Evolutionary conservation across 2,797 vertebrate species (phyloP).

Genomic region (Siniperca obscura): DNA sequence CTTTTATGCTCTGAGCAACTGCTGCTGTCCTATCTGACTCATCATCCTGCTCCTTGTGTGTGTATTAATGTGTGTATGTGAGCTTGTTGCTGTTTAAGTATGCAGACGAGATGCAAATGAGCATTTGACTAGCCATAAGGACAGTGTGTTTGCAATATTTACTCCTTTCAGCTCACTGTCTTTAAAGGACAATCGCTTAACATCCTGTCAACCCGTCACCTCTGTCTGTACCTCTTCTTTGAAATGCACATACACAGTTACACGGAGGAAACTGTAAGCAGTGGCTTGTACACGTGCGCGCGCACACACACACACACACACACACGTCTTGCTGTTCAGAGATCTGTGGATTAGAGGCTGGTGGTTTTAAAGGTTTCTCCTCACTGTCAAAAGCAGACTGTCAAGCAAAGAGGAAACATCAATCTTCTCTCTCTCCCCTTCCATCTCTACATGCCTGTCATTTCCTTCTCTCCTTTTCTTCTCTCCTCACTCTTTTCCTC

Average conservation of each 20-base stretch:
- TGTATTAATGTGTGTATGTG: slow-evolving; percentile 20
- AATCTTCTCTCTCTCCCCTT: slow-evolving; percentile 3
- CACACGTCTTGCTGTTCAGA: slow-evolving; percentile 13
- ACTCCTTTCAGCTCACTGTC: slow-evolving; percentile 20
- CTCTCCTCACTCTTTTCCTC: not conserved
- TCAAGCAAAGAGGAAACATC: slow-evolving; percentile 42
- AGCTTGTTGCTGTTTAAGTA: slow-evolving; percentile 43
- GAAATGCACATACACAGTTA: slow-evolving; percentile 22
- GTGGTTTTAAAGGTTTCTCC: slow-evolving; percentile 33
- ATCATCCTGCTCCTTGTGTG: slow-evolving; percentile 7
- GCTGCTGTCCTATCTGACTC: slow-evolving; percentile 47
- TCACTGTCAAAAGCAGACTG: slow-evolving; percentile 11
- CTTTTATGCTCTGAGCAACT: slow-evolving; percentile 29
- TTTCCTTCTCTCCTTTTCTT: slow-evolving; percentile 13
- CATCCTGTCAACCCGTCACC: slow-evolving; percentile 33
- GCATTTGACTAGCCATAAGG: slow-evolving; percentile 42
- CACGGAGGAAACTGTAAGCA: slow-evolving; percentile 6
- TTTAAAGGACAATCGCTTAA: slow-evolving; percentile 46
- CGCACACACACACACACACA: slow-evolving; percentile 5
- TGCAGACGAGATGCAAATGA: slow-evolving; percentile 67
- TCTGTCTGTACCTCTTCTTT: slow-evolving; percentile 24
- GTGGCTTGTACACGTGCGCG: not conserved
- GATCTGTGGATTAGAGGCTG: slow-evolving; percentile 35
- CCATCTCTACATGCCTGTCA: slow-evolving; percentile 16
- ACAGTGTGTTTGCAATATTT: slow-evolving; percentile 27